Evolutionary conservation across 2,113 vertebrate genomes (phyloP), one percentile per base, ranked within the genome.

Genomic region (Trematomus loennbergii): DNA sequence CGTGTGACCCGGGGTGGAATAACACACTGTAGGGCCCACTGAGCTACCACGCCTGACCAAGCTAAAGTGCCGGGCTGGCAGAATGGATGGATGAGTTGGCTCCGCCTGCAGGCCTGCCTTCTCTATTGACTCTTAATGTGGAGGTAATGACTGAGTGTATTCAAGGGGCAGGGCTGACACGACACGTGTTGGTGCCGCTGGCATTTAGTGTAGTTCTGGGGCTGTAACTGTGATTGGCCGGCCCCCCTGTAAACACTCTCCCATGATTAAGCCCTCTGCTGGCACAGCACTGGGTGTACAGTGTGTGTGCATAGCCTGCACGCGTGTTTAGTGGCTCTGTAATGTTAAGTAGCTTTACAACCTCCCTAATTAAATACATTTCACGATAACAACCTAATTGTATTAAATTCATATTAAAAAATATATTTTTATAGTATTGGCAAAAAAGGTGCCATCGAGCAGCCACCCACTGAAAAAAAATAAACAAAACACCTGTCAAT

Each of bases 1-100:
- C 87, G 82, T 86, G 89, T 91, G 90, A 93, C 88, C 90, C 62
- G 25, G 61, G 83, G 74, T 88, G 79, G 79, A 90, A 91, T 83
- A 91, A 88, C 90, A 87, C 78, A 78, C 77, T 78, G 88, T 73
- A 69, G 83, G 82, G 84, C 78, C 76, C 81, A 65, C 81, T 17
- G 85, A 92, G 69, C 68, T 20, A 85, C 86, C 86, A 90, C 85
- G 87, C 90, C 72, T 92, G 84, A 92, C 81, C 84, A 71, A 43
- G 84, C 88, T 87, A 82, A 85, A 87, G 86, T 83, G 87, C 68
- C 13, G 54, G 85, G 57, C 80, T 57, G 75, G 65, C 55, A 82
- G 86, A 78, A 78, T 88, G 87, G 79, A 89, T 89, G 82, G 83
- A 72, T 87, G 86, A 71, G n/a, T 75, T 78, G 86, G 78, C 76